phyloP scores from a whole-genome alignment of 2,888 invertebrate genomes.

The Lepidocyrtinus sp. region DNA sequence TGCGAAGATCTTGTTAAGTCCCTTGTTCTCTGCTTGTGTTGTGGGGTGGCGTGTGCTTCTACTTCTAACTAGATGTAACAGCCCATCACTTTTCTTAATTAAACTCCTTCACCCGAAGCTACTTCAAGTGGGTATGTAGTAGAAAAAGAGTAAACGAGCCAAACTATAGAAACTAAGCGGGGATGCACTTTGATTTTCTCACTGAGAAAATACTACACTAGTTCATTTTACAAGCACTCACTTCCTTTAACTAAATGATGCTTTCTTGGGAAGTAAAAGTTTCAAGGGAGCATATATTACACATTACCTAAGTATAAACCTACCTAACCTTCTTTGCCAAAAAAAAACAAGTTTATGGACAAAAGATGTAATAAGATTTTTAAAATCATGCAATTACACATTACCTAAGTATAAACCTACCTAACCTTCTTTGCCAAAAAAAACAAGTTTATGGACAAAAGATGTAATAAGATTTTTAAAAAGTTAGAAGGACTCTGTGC shows the following conservation, averaged over 20 bases:
- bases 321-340: neutral
- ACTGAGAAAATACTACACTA: neutral
- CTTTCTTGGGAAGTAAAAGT: neutral
- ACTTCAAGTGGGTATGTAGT: slow-evolving; percentile 21
- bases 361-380: neutral
- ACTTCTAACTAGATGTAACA: slow-evolving; percentile 62
- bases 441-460: neutral
- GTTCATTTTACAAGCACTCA: no score
- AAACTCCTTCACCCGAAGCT: slow-evolving; percentile 66
- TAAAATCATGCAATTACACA: neutral
- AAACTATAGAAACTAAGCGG: no score
- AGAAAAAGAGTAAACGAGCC: neutral
- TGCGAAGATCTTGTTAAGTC: neutral
- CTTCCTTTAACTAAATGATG: neutral
- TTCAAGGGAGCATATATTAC: neutral
- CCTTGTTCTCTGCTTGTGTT: slow-evolving; percentile 1
- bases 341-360: neutral
- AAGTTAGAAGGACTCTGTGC: no score
- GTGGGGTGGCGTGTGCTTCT: slow-evolving; percentile 35
- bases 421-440: neutral
- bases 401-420: neutral
- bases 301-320: neutral
- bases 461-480: neutral
- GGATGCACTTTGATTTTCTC: slow-evolving; percentile 5
- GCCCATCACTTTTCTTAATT: slow-evolving; percentile 69